Evolutionary conservation across 1,140 invertebrate genomes (phyloP).

Genomic region (Drosophila rhopaloa): DNA sequence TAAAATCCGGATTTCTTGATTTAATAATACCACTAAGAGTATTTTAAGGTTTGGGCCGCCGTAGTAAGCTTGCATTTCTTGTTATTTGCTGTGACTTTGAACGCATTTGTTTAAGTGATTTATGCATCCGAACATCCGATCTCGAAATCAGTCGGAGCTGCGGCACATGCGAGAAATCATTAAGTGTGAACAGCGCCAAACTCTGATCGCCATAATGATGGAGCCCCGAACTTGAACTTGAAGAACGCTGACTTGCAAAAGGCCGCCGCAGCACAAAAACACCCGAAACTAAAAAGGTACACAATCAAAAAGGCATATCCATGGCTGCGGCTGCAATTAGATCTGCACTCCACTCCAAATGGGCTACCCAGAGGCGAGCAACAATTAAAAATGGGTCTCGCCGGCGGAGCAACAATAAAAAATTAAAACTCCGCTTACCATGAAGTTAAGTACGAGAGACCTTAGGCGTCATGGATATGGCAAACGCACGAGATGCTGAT

Average conservation of each 20-base stretch:
- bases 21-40: background rate
- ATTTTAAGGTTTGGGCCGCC: background rate
- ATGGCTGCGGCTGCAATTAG: constrained; percentile 68
- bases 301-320: constrained; percentile 36
- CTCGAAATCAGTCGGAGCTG: constrained; percentile 27
- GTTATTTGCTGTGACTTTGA: constrained; percentile 64
- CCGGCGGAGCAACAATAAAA: constrained; percentile 39
- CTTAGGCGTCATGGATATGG: constrained; percentile 50
- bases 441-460: constrained; percentile 66
- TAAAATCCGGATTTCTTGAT: background rate
- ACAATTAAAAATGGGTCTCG: constrained; percentile 65
- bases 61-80: constrained; percentile 18
- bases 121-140: constrained; percentile 48
- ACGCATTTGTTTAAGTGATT: constrained; percentile 68
- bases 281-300: constrained; percentile 31
- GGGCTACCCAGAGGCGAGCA: constrained; percentile 63
- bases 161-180: constrained; percentile 63
- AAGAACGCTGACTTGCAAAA: constrained; percentile 60
- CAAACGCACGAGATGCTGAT: constrained; percentile 1
- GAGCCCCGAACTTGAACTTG: constrained; percentile 69
- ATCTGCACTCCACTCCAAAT: constrained; percentile 61
- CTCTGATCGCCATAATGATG: constrained; percentile 62
- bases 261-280: constrained; percentile 17
- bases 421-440: constrained; percentile 63
- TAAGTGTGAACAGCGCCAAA: constrained; percentile 76